A percentile compares a stretch with the other conserved stretches of the same genome.
Evolutionary conservation across 2,113 vertebrate genomes (phyloP).

Genomic region (Chrysemys picta): DNA sequence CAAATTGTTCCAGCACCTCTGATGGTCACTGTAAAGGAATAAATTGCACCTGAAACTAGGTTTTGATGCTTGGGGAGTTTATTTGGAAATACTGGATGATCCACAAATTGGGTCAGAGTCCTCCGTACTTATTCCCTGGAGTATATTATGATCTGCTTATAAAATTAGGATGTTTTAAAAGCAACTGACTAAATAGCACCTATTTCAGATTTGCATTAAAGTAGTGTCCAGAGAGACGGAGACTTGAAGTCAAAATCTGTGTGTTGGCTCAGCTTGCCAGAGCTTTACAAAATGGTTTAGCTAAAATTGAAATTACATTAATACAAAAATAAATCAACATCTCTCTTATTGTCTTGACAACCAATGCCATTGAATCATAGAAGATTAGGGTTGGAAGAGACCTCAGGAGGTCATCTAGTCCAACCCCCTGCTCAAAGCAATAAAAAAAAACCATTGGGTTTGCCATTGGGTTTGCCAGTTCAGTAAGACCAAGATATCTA

Average conservation of each 20-base stretch:
- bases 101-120: neutral
- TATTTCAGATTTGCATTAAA: neutral
- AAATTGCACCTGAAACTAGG: neutral
- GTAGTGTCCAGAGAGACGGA: neutral
- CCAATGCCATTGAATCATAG: neutral
- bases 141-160: neutral
- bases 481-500: neutral
- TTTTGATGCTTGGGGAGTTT: neutral
- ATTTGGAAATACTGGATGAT: neutral
- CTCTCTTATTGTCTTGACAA: constrained; percentile 22
- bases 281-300: neutral
- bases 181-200: neutral
- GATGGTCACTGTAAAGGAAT: neutral
- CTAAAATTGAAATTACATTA: constrained; percentile 20
- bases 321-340: neutral
- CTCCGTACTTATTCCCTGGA: neutral
- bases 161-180: neutral
- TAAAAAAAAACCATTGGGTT: no score
- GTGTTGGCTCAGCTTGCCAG: neutral
- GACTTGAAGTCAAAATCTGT: constrained; percentile 5
- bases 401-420: no score
- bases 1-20: no score
- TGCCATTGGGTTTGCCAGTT: neutral
- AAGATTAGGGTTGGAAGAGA: no score
- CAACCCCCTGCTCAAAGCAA: no score